Percentiles rank a stretch among this genome's conserved stretches.
Conservation (phyloP, 2,888 invertebrate species). For the Cancer borealis region DNA sequence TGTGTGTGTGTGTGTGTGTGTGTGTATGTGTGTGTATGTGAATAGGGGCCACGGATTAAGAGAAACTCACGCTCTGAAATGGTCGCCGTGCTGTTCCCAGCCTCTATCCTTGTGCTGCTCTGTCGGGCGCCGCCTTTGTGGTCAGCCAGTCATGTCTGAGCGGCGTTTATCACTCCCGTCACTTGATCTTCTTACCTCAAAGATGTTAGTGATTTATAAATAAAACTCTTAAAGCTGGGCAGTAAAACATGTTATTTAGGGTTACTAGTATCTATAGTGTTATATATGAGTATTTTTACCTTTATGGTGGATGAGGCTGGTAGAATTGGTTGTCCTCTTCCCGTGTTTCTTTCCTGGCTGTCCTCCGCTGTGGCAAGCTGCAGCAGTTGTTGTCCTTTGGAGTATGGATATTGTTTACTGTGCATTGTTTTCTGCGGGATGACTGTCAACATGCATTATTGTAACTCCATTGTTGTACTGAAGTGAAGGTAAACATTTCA, state of each 20-base stretch:
- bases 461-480: background rate
- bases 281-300: background rate
- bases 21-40: background rate
- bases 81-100: background rate
- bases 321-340: background rate
- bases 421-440: background rate
- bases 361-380: background rate
- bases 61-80: background rate
- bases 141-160: background rate
- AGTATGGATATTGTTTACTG: conserved; percentile 2
- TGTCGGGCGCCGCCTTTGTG: background rate
- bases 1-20: background rate
- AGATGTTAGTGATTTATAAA: background rate
- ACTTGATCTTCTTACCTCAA: background rate
- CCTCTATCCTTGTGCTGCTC: background rate
- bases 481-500: background rate
- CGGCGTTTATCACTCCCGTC: background rate
- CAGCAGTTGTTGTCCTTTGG: background rate
- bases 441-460: background rate
- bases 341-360: background rate
- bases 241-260: background rate
- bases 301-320: background rate
- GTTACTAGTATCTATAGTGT: background rate
- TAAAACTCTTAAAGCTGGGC: background rate
- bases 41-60: background rate